These are phyloP conservation scores for Pimpla rufipes DNA, from an alignment of 2,888 invertebrate species.

Conservation along the genomic window DNA sequence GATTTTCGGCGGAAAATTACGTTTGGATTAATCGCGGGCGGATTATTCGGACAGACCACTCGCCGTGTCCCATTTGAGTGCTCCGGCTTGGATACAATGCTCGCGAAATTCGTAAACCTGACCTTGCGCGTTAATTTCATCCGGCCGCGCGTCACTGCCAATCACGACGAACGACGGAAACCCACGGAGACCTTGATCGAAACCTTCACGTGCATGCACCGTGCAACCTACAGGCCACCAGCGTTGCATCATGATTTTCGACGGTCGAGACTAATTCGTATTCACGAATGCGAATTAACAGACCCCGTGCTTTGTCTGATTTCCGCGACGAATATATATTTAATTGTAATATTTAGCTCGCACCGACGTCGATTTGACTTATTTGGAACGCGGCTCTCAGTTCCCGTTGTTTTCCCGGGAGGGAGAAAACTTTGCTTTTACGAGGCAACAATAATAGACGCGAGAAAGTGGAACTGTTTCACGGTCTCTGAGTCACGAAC, in stretches of 20 bases:
- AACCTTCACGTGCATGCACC: slow-evolving; percentile 40
- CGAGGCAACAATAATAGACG: not conserved
- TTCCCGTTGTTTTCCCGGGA: not conserved
- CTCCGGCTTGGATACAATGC: not conserved
- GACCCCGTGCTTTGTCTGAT: not conserved
- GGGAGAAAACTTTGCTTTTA: not conserved
- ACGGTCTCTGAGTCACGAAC: not conserved
- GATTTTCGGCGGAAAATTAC: not conserved
- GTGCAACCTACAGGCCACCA: not conserved
- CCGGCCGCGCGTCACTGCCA: slow-evolving; percentile 48
- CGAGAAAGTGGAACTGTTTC: not conserved
- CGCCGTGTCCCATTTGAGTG: not conserved
- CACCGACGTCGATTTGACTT: not conserved
- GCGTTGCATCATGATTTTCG: slow-evolving; percentile 25
- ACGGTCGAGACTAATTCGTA: slow-evolving; percentile 33
- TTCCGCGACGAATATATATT: slow-evolving; percentile 7
- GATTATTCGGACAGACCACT: not conserved
- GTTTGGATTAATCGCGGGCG: not conserved
- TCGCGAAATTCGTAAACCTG: slow-evolving; percentile 43
- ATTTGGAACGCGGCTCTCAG: not conserved
- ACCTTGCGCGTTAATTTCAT: slow-evolving; percentile 54
- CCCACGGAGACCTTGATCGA: slow-evolving; percentile 49
- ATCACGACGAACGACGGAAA: slow-evolving; percentile 51
- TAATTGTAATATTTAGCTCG: not conserved
- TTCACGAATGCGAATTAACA: slow-evolving; percentile 1